Evolutionary conservation across 2,888 invertebrate species (phyloP).

Genomic region (Acleris sparsana): DNA sequence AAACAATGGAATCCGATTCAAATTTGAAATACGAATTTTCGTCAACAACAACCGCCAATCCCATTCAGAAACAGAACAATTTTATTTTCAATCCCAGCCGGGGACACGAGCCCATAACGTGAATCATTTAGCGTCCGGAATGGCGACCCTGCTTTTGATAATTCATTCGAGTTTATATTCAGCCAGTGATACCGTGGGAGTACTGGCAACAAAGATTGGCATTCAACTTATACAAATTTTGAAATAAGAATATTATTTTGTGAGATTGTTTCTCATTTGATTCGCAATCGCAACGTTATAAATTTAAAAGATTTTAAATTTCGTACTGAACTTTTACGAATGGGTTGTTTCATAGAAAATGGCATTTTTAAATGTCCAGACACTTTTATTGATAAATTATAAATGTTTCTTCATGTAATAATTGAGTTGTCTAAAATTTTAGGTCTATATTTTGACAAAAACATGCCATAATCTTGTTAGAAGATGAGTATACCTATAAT

Average conservation of each 20-base stretch:
- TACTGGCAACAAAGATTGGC: slow-evolving; percentile 26
- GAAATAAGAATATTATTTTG: slow-evolving; percentile 9
- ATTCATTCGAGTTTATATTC: slow-evolving; percentile 35
- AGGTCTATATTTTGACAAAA: too few relatives aligned
- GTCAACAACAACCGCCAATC: background rate
- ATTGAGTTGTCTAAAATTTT: too few relatives aligned
- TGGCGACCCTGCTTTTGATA: slow-evolving; percentile 31
- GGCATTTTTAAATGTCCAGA: too few relatives aligned
- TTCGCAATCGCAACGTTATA: background rate
- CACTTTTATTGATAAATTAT: too few relatives aligned
- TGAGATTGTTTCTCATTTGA: slow-evolving; percentile 15
- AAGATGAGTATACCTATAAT: too few relatives aligned
- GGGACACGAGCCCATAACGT: slow-evolving; percentile 16
- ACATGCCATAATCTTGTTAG: too few relatives aligned
- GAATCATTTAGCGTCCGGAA: slow-evolving; percentile 31
- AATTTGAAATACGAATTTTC: background rate
- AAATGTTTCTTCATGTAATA: too few relatives aligned
- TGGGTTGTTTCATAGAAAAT: too few relatives aligned
- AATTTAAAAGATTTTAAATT: too few relatives aligned
- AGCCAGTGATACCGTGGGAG: slow-evolving; percentile 30
- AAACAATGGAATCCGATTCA: background rate
- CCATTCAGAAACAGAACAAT: slow-evolving; percentile 2
- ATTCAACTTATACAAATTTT: slow-evolving; percentile 16
- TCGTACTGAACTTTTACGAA: too few relatives aligned
- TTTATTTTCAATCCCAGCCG: slow-evolving; percentile 28